Evolutionary conservation across 2,888 invertebrate species (phyloP), one percentile per base, ranked within the genome.

Genomic region (Eurytoma adleriae): DNA sequence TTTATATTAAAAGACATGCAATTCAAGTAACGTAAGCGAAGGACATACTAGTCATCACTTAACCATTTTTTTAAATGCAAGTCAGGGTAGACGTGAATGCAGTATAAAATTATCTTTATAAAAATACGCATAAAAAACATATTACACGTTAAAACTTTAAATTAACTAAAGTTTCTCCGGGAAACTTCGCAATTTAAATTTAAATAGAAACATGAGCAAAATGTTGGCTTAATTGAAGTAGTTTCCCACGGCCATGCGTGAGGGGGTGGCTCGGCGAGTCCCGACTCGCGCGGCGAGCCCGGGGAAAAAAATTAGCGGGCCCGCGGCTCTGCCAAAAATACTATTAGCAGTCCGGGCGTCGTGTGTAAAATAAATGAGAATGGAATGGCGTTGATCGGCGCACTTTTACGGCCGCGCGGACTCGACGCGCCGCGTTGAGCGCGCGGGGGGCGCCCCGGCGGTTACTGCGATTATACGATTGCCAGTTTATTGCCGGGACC

Each of bases 381-480:
- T 52, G 50, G 59, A 3, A n/a, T 3, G 50, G 27, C 59, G 27
- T 71, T 20, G 59, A 50, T 59, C 7, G 54, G n/a, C 56, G 56
- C 56, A 66, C 16, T 68, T 75, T 75, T 75, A 68, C 57, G 48
- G n/a, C 48, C 14, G 24, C 30, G 16, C 61, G 16, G 27, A 16
- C 30, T 3, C 16, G n/a, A 40, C 40, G 40, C 40, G 40, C 3
- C 40, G 40, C 3, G 40, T 40, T 40, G 7, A 40, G n/a, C 14
- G 0, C 24, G n/a, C 18, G 14, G 2, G 20, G 12, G 24, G 30
- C n/a, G 50, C 59, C 2, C 13, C 59, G 24, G 30, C 18, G 61
- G 30, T 69, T 68, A 75, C 52, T 57, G 56, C 77, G 48, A 80
- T 75, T 72, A 72, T 80, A 72, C 72, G 80, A 80, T 72, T 77